These are phyloP conservation scores for Drosophila paulistorum DNA, from an alignment of 1,140 invertebrate genomes.

Conservation along the genomic window DNA sequence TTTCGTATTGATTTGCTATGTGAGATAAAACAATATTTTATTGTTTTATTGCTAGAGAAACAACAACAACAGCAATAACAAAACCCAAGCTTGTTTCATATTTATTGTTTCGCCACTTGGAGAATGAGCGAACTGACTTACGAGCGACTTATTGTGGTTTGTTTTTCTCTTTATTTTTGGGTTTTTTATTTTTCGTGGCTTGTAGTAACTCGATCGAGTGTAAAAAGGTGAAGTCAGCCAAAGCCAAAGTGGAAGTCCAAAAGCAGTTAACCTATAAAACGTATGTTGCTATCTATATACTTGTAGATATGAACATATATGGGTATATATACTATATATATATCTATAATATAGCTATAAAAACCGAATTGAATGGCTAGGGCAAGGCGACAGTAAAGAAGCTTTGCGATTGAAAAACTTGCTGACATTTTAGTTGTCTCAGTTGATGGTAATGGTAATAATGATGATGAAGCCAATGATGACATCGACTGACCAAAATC, in stretches of 20 bases:
- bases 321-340: conserved; percentile 15
- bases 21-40: conserved; percentile 57
- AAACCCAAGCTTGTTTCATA: conserved; percentile 49
- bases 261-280: conserved; percentile 73
- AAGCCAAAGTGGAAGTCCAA: conserved; percentile 47
- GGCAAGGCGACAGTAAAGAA: conserved; percentile 35
- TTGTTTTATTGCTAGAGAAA: conserved; percentile 48
- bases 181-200: conserved; percentile 20
- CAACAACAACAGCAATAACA: conserved; percentile 25
- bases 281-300: conserved; percentile 33
- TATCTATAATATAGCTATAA: conserved; percentile 26
- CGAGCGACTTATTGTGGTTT: neutral
- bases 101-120: conserved; percentile 52
- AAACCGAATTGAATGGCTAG: conserved; percentile 27
- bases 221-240: conserved; percentile 75
- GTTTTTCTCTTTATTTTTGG: conserved; percentile 5
- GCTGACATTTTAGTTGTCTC: conserved; percentile 71
- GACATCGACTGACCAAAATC: neutral
- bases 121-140: conserved; percentile 2
- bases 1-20: conserved; percentile 47
- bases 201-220: conserved; percentile 54
- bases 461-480: neutral
- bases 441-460: conserved; percentile 43
- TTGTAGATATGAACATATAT: conserved; percentile 33
- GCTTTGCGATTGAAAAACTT: conserved; percentile 57